Evolutionary conservation across 1,140 invertebrate genomes (phyloP), one percentile per base, ranked within the genome.

Genomic region (Bombus pyrosoma): DNA sequence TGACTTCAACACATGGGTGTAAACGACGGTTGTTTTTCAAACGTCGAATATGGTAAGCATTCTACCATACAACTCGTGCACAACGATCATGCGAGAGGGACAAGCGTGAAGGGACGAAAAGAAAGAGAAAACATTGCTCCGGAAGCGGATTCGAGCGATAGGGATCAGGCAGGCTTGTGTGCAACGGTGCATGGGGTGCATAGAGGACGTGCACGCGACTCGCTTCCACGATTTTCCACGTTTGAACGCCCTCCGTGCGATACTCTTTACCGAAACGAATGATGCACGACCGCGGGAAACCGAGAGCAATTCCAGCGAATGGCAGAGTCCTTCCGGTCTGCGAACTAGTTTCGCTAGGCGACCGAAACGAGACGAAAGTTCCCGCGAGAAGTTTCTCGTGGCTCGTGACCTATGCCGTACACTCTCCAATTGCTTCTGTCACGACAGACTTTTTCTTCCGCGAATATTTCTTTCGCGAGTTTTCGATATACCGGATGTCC

Each of bases 281-380:
- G 69, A 73, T 41, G 64, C 79, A 71, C 83, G 83, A 34, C n/a
- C 39, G 41, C 37, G n/a, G 66, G 43, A 85, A 85, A 71, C 69
- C 75, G 82, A 69, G 53, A 62, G 53, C 53, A 79, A 85, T 72
- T 80, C 71, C 37, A 76, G 9, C 74, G 15, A 32, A 39, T 9
- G 43, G 53, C 81, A 39, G 57, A 34, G 62, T 80, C 47, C 76
- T 57, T 69, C 47, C 22, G 74, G 25, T n/a, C 43, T 25, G 9
- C 13, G 12, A 75, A 39, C 34, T 22, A 37, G 12, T 82, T 82
- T 25, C 79, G 43, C 18, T 41, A 18, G 15, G 1, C 37, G 64
- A 69, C 79, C 28, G 47, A 71, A 71, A 62, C 82, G 39, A 53
- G 41, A 37, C 71, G 72, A 76, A 76, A 74, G 53, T 59, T 41